phyloP scores from a whole-genome alignment of 2,113 vertebrate species.

The Spea multiplicata region DNA sequence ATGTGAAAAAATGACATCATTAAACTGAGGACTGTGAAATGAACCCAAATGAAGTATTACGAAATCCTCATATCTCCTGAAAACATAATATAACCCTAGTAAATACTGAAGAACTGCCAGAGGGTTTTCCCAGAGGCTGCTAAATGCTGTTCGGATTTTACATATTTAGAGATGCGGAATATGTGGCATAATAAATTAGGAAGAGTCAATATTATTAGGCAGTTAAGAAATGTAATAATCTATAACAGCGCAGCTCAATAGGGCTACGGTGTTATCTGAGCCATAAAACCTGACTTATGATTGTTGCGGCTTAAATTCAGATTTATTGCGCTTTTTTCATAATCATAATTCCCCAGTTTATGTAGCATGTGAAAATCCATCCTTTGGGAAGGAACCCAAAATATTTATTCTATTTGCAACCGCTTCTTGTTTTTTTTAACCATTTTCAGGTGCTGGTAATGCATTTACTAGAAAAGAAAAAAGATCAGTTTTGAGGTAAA shows the following conservation, averaged over 20 bases:
- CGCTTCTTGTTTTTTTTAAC: slow-evolving; percentile 2
- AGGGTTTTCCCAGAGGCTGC: slow-evolving; percentile 20
- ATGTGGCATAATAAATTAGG: slow-evolving; percentile 7
- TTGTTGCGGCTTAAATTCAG: neutral
- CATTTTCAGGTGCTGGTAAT: no score
- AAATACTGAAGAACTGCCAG: neutral
- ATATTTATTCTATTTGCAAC: slow-evolving; percentile 21
- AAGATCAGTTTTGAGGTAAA: neutral
- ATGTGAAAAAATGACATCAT: no score
- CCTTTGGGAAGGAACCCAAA: slow-evolving; percentile 4
- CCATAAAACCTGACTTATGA: neutral
- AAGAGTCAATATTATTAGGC: neutral
- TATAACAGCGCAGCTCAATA: slow-evolving; percentile 6
- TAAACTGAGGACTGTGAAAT: slow-evolving; percentile 2
- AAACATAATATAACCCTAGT: no score
- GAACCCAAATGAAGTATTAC: no score
- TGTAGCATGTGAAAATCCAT: slow-evolving; percentile 14
- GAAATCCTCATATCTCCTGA: no score
- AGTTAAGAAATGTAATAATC: slow-evolving; percentile 17
- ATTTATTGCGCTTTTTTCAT: slow-evolving; percentile 27
- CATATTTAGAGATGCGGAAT: neutral
- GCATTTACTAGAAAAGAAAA: no score
- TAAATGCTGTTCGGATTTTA: slow-evolving; percentile 21
- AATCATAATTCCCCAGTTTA: slow-evolving; percentile 4
- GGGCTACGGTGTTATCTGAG: slow-evolving; percentile 14